Evolutionary conservation across 2,797 vertebrate genomes (phyloP).

Genomic region (Anolis apletophallus): DNA sequence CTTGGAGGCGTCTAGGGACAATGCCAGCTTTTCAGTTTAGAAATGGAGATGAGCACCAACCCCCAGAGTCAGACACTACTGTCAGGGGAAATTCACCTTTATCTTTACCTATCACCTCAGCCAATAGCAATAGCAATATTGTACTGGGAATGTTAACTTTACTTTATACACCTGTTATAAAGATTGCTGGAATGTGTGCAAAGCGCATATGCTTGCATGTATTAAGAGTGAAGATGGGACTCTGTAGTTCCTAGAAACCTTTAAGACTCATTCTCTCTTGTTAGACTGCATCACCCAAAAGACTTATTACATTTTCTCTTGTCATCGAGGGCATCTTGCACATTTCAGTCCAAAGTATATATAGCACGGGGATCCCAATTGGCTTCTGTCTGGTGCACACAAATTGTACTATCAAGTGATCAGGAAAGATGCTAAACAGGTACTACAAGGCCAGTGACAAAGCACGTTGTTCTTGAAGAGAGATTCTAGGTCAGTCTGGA

Average conservation of each 20-base stretch:
- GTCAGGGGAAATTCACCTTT: no score
- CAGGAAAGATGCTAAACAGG: conserved; percentile 62
- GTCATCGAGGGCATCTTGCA: neutral
- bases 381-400: conserved; percentile 15
- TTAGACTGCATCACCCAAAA: neutral
- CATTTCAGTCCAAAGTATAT: neutral
- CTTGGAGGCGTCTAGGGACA: no score
- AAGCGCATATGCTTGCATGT: neutral
- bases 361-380: conserved; percentile 23
- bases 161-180: neutral
- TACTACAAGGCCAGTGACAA: conserved; percentile 28
- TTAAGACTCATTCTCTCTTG: neutral
- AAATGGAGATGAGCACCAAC: no score
- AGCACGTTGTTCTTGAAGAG: conserved; percentile 55
- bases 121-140: neutral
- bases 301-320: neutral
- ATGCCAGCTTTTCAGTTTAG: no score
- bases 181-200: neutral
- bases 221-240: neutral
- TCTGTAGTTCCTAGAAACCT: neutral
- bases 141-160: no score
- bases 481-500: neutral
- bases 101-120: neutral
- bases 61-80: no score
- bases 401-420: neutral